These are phyloP conservation scores for Sisyra terminalis DNA, from an alignment of 2,888 invertebrate genomes.

Conservation along the genomic window DNA sequence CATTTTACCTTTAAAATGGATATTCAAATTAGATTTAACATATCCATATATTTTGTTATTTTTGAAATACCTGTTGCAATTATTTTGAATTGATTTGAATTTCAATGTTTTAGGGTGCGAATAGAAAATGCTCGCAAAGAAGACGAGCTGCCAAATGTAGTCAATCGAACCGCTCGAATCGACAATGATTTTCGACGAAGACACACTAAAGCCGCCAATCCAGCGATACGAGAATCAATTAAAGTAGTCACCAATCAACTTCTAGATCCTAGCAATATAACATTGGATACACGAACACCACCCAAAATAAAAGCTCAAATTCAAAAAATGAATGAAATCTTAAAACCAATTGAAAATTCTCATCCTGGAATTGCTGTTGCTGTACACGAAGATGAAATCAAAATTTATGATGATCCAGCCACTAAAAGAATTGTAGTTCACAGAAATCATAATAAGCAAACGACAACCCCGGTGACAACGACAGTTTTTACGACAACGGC, in stretches of 20 bases:
- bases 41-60: neutral
- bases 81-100: neutral
- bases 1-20: too few species aligned
- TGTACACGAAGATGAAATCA: slow-evolving; percentile 28
- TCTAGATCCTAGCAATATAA: slow-evolving; percentile 31
- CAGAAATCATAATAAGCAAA: slow-evolving; percentile 4
- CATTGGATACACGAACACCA: slow-evolving; percentile 42
- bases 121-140: slow-evolving; percentile 4
- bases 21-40: neutral
- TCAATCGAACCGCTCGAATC: neutral
- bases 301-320: slow-evolving; percentile 40
- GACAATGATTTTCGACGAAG: slow-evolving; percentile 17
- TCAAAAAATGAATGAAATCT: slow-evolving; percentile 13
- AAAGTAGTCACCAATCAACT: slow-evolving; percentile 40
- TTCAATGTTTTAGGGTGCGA: slow-evolving; percentile 5
- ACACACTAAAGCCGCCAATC: slow-evolving; percentile 28
- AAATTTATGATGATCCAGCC: slow-evolving; percentile 18
- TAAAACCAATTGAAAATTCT: slow-evolving; percentile 28
- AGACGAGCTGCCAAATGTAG: neutral
- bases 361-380: slow-evolving; percentile 53
- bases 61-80: neutral
- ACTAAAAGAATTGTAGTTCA: slow-evolving; percentile 17
- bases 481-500: too few species aligned
- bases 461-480: neutral
- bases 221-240: slow-evolving; percentile 36